phyloP scores from a whole-genome alignment of 2,797 vertebrate species.

The Ciconia nigra region DNA sequence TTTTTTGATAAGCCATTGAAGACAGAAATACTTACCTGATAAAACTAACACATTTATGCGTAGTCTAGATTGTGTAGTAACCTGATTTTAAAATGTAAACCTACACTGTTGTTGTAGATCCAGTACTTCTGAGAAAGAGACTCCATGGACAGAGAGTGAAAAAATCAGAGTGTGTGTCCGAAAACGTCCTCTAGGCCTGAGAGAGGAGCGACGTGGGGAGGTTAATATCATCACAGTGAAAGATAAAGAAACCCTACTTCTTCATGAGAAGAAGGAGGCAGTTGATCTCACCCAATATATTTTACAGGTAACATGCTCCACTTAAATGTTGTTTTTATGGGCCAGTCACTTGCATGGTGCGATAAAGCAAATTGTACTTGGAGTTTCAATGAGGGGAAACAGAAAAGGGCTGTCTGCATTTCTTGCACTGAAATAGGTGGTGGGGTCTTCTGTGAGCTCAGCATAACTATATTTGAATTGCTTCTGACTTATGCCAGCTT shows the following conservation, averaged over 20 bases:
- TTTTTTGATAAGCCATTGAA: neutral
- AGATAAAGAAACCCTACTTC: constrained; percentile 79
- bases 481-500: neutral
- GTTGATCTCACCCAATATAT: constrained; percentile 89
- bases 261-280: constrained; percentile 88
- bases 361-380: neutral
- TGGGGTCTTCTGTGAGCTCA: neutral
- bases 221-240: constrained; percentile 82
- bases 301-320: constrained; percentile 77
- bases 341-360: neutral
- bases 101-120: constrained; percentile 56
- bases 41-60: neutral
- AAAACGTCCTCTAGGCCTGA: constrained; percentile 82
- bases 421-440: neutral
- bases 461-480: neutral
- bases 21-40: neutral
- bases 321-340: neutral
- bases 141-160: constrained; percentile 71
- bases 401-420: neutral
- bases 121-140: constrained; percentile 61
- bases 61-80: neutral
- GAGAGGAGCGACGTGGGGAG: constrained; percentile 80
- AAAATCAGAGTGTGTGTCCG: constrained; percentile 90
- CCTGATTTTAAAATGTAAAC: neutral
- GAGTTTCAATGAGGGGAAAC: neutral